Base-by-base conservation (phyloP, 2,113 vertebrate genomes). In the Pagrus major region DNA sequence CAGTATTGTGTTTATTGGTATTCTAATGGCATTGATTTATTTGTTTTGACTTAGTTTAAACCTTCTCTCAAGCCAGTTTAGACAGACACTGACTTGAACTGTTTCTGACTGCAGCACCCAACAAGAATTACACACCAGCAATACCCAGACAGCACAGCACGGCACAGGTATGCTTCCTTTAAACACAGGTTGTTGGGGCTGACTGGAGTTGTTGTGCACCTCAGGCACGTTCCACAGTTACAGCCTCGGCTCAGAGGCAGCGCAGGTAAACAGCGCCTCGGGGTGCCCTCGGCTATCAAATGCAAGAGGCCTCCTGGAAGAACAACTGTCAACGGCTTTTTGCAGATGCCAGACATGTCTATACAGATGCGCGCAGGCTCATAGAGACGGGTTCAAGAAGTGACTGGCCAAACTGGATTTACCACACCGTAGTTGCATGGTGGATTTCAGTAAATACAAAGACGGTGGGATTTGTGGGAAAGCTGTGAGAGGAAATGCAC, bases 331-430 rank as follows among this genome's bases (percentile, higher is more conserved):
- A 92, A 92, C 79, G 21, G 86, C 86, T 88, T 60, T n/a, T 64
- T 52, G 70, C 71, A 4, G 73, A 79, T 69, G 52, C 52, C 74
- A 61, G 84, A 84, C 93, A 76, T 93, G 94, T 93, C 88, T 55
- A 16, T 89, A 73, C 93, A 94, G 73, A 93, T 80, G 78, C 83
- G 64, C 75, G 58, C 68, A 80, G 71, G 80, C 76, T 71, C 80
- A 6, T 41, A 74, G 75, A 80, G 72, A 88, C 63, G 66, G 77
- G 75, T 74, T n/a, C n/a, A n/a, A n/a, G n/a, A n/a, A n/a, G n/a
- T n/a, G 69, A 93, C 91, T 58, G 76, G 88, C 83, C 77, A 44
- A 81, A 93, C 93, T 78, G 89, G 92, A 93, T 93, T 82, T 67
- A 70, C 87, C 46, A 47, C 84, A 79, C 16, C 18, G 16, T 72